These are phyloP conservation scores for Esox lucius DNA, from an alignment of 2,797 vertebrate species.

Conservation along the genomic window DNA sequence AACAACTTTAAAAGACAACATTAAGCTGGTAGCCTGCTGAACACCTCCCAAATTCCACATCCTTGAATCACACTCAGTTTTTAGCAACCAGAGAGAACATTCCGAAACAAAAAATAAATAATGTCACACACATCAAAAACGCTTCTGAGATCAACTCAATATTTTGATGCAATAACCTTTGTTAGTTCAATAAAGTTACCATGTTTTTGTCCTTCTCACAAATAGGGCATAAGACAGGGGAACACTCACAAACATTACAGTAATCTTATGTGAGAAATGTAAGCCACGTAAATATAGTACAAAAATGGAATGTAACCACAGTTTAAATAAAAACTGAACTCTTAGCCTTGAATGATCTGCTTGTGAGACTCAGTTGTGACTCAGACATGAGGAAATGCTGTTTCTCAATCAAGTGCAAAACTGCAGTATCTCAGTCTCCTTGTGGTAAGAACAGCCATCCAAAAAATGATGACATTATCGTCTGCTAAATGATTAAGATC, in stretches of 20 bases:
- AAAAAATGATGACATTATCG: not conserved
- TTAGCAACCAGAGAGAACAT: not conserved
- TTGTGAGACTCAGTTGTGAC: not conserved
- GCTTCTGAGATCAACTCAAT: conserved; percentile 11
- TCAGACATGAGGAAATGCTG: not conserved
- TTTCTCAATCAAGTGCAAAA: not conserved
- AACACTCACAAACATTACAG: not conserved
- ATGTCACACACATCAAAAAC: not conserved
- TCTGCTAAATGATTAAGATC: too few species aligned
- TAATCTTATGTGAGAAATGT: not conserved
- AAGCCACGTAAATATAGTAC: not conserved
- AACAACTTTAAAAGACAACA: conserved; percentile 16
- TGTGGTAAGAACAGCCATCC: not conserved
- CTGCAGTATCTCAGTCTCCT: not conserved
- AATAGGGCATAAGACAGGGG: not conserved
- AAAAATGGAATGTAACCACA: not conserved
- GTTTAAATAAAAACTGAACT: not conserved
- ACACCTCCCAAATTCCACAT: not conserved
- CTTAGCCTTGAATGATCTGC: too few species aligned
- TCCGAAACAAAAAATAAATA: not conserved
- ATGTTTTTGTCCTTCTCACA: conserved; percentile 5
- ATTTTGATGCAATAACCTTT: not conserved
- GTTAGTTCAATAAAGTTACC: not conserved
- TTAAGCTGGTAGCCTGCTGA: conserved; percentile 17
- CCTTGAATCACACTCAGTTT: not conserved